These are phyloP conservation scores for Ammospiza caudacuta DNA, from an alignment of 2,113 vertebrate species.

Conservation along the genomic window DNA sequence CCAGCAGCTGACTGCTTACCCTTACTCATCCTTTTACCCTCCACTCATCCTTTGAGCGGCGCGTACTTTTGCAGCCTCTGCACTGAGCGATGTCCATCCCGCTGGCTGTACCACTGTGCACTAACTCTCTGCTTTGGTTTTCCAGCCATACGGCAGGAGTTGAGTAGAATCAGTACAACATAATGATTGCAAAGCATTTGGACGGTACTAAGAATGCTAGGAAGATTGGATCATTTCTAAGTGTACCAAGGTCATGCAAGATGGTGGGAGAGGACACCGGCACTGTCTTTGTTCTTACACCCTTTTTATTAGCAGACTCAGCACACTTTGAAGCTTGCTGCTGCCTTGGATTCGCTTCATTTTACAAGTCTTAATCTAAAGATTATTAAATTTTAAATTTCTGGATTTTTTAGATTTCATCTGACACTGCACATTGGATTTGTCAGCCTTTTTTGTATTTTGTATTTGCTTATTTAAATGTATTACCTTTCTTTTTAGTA, in stretches of 20 bases:
- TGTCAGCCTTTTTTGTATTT: constrained; percentile 92
- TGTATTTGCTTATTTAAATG: constrained; percentile 89
- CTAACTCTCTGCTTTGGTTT: constrained; percentile 55
- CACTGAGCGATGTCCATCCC: neutral
- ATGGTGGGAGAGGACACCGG: constrained; percentile 70
- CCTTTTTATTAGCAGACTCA: constrained; percentile 89
- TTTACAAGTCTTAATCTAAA: constrained; percentile 83
- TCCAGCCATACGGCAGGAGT: constrained; percentile 96
- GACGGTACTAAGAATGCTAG: constrained; percentile 65
- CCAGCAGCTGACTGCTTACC: constrained; percentile 60
- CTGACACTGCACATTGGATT: constrained; percentile 88
- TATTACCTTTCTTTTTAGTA: constrained; percentile 80
- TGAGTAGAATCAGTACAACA: constrained; percentile 93
- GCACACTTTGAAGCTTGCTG: constrained; percentile 88
- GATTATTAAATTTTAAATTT: constrained; percentile 81
- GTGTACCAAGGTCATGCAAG: constrained; percentile 67
- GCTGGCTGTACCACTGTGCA: neutral
- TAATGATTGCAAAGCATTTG: constrained; percentile 75
- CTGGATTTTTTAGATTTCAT: constrained; percentile 89
- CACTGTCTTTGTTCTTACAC: constrained; percentile 80
- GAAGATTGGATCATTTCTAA: constrained; percentile 70
- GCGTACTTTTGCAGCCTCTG: neutral
- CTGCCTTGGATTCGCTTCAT: constrained; percentile 80
- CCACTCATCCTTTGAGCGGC: constrained; percentile 37
- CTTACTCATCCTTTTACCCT: constrained; percentile 50